Evolutionary conservation across 2,888 invertebrate species (phyloP), one percentile per base, ranked within the genome.

Genomic region (Melanostoma scalare): DNA sequence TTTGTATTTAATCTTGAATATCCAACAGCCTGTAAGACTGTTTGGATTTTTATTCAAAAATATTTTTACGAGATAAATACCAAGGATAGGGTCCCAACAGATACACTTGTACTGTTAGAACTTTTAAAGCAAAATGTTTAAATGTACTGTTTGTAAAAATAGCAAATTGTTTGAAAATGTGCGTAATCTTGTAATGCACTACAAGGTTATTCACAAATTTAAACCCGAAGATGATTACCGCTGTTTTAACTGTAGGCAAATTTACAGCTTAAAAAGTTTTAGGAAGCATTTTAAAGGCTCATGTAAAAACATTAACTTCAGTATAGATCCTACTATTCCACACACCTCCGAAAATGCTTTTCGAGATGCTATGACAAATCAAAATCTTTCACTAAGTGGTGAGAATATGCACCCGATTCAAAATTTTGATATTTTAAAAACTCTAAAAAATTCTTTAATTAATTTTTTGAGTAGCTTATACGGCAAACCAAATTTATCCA

Each of bases 401-500:
- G 20, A 20, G 20, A 20, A 20, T 20, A 6, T 6, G n/a, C 50
- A 30, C 4, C 31, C 31, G 5, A 30, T 50, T 53, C 9, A 53
- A 6, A 53, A 53, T 35, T 9, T 9, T 6, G 53, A 53, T 20
- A 53, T 53, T 53, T 53, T 38, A 35, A 53, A 53, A 53, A n/a
- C 6, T 33, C 9, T 53, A 9, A 35, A 53, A 53, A 31, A 53
- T 33, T 53, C 35, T 35, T 30, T 33, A 20, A 9, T 55, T n/a
- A 55, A 55, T 36, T 55, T 55, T 9, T n/a, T 36, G 9, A 10
- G 35, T 10, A 38, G 10, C 8, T 55, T 55, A 36, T 38, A 55
- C 5, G 55, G 55, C 5, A 55, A 55, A 38, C 38, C 55, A 20
- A 35, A 55, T 55, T 35, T 55, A 55, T 55, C 55, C n/a, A n/a